phyloP scores from a whole-genome alignment of 2,888 invertebrate species.

The Cryptus viduatorius region DNA sequence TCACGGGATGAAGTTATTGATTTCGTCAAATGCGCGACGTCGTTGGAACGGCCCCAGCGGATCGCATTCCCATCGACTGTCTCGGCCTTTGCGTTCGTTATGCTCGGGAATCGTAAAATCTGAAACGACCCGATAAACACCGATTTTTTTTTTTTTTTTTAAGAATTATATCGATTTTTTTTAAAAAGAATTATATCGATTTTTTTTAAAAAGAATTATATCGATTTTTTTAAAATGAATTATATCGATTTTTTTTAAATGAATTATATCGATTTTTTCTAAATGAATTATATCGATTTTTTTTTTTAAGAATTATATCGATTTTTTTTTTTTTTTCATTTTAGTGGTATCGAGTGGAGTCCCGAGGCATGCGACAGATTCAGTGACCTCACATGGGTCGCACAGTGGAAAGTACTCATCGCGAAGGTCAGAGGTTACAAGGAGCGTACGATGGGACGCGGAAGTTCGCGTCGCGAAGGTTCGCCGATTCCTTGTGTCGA shows the following conservation, averaged over 20 bases:
- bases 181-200: too few relatives aligned
- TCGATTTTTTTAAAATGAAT: too few relatives aligned
- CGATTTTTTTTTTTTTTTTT: too few relatives aligned
- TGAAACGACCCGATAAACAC: too few relatives aligned
- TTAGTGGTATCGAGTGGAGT: constrained; percentile 80
- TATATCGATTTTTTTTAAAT: too few relatives aligned
- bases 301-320: too few relatives aligned
- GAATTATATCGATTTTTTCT: too few relatives aligned
- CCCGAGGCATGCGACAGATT: constrained; percentile 76
- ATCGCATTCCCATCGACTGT: constrained; percentile 22
- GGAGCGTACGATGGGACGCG: constrained; percentile 83
- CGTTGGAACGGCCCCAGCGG: constrained; percentile 35
- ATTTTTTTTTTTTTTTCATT: constrained; percentile 29
- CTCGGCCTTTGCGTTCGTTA: background rate
- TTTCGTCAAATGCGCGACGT: constrained; percentile 41
- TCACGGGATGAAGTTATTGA: constrained; percentile 49
- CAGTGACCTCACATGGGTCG: constrained; percentile 85
- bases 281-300: too few relatives aligned
- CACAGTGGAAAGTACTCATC: constrained; percentile 92
- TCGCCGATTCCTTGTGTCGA: constrained; percentile 92
- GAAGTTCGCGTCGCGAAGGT: constrained; percentile 87
- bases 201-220: too few relatives aligned
- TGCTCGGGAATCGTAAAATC: background rate
- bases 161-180: too few relatives aligned
- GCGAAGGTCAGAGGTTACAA: constrained; percentile 92